Base-by-base conservation (phyloP, 2,113 vertebrate species). In the Cygnus buccinator region DNA sequence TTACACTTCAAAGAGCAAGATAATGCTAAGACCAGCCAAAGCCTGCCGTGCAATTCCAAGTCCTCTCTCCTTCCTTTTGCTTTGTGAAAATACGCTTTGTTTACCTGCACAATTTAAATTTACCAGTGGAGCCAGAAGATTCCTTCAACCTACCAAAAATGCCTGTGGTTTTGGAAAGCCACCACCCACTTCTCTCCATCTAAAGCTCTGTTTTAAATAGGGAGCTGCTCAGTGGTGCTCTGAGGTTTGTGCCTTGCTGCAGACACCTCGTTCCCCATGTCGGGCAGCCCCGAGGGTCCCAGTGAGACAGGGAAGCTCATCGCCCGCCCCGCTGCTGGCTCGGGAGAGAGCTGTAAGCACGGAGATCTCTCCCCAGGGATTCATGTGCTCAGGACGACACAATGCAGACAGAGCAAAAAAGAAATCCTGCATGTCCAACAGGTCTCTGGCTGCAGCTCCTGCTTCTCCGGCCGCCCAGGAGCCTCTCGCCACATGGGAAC, bases 301-400 rank as follows among this genome's bases (percentile, higher is more conserved):
- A 79, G 54, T 0, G 1, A 62, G 37, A 52, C 44, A 62, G 44
- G 35, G 6, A 48, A 71, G 15, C 26, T 70, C 41, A 54, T 18
- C 2, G 3, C 43, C 28, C 10, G 18, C 26, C 43, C 57, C 0
- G 3, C 3, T 43, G 46, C 31, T 1, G 1, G 46, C 57, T n/a
- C 3, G 0, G 18, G 20, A 28, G 44, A 75, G 46, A 87, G 58
- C 55, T 77, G 37, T 19, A 33, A 87, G 39, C 50, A 54, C 55
- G 1, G 3, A 84, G n/a, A 48, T 61, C 23, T 13, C 29, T 87
- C 57, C 66, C 76, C 11, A 22, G 67, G 63, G 82, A 85, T 46
- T 21, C 0, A 0, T 1, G 3, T 44, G 77, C 62, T 71, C 31
- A 71, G 79, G 92, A 55, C 50, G 59, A 67, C 74, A 74, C 22